Conservation (phyloP, 1,140 invertebrate species). For the Ceratina calcarata region DNA sequence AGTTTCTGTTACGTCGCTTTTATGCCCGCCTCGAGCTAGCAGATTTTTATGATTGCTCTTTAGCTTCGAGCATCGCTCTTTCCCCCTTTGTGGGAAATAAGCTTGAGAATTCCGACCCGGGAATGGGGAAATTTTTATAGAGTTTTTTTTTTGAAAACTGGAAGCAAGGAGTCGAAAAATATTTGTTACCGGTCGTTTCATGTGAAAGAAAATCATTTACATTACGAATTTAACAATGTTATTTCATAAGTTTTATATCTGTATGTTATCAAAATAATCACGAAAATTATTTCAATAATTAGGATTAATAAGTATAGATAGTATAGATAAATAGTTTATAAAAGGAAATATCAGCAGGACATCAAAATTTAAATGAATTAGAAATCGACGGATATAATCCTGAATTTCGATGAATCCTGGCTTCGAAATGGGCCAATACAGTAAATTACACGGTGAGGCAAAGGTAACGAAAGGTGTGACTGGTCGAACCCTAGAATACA, state of each 20-base stretch:
- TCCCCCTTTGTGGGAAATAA: background rate
- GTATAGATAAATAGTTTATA: too few relatives aligned
- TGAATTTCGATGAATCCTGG: background rate
- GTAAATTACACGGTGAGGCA: constrained; percentile 59
- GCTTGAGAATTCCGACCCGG: background rate
- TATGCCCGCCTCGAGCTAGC: background rate
- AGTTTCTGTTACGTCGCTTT: background rate
- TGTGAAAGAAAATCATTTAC: too few relatives aligned
- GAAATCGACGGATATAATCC: background rate
- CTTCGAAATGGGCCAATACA: constrained; percentile 10
- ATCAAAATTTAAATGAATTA: background rate
- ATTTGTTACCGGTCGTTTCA: background rate
- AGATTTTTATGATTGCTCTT: background rate
- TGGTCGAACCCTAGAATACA: constrained; percentile 37
- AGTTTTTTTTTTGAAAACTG: background rate
- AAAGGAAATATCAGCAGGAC: too few relatives aligned
- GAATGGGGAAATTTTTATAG: background rate
- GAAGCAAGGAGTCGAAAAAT: background rate
- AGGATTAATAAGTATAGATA: too few relatives aligned
- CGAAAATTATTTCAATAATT: too few relatives aligned
- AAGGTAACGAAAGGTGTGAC: constrained; percentile 65
- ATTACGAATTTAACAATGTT: too few relatives aligned
- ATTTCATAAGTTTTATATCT: too few relatives aligned
- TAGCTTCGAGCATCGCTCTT: background rate
- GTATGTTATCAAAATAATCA: too few relatives aligned